These are phyloP conservation scores for Ptilorrhoa leucosticta DNA, from an alignment of 2,113 vertebrate species.

Conservation along the genomic window DNA sequence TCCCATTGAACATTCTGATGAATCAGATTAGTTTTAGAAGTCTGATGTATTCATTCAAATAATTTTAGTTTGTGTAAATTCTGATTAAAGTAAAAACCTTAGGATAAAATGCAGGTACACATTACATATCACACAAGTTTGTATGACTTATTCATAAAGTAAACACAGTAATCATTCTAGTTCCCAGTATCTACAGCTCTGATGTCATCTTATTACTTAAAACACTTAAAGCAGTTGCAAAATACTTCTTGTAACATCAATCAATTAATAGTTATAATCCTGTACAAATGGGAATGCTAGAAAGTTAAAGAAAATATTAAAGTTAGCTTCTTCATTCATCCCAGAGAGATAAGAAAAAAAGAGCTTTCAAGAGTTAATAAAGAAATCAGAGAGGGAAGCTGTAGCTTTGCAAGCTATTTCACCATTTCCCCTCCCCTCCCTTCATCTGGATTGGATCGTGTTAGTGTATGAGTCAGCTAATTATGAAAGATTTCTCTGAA, in stretches of 20 bases:
- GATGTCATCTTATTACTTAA: not conserved
- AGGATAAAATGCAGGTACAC: not conserved
- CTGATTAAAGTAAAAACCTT: not conserved
- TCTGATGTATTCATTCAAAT: not conserved
- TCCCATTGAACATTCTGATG: not conserved
- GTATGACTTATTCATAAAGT: not conserved
- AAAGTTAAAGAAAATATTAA: not conserved
- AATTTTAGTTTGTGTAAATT: not conserved
- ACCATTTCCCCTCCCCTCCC: constrained; percentile 30
- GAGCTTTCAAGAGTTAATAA: constrained; percentile 10
- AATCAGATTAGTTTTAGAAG: not conserved
- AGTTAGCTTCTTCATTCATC: not conserved
- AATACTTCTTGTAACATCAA: not conserved
- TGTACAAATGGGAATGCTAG: not conserved
- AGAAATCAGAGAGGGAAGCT: not conserved
- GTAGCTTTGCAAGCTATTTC: not conserved
- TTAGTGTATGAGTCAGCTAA: constrained; percentile 41
- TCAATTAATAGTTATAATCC: not conserved
- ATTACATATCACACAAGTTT: not conserved
- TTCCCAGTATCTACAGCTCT: not conserved
- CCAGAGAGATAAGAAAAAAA: not conserved
- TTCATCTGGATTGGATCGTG: constrained; percentile 17
- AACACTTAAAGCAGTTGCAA: not conserved
- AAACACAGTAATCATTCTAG: not conserved
- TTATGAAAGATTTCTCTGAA: constrained; percentile 63